Evolutionary conservation across 2,113 vertebrate genomes (phyloP).

Genomic region (Baryphthengus martii): DNA sequence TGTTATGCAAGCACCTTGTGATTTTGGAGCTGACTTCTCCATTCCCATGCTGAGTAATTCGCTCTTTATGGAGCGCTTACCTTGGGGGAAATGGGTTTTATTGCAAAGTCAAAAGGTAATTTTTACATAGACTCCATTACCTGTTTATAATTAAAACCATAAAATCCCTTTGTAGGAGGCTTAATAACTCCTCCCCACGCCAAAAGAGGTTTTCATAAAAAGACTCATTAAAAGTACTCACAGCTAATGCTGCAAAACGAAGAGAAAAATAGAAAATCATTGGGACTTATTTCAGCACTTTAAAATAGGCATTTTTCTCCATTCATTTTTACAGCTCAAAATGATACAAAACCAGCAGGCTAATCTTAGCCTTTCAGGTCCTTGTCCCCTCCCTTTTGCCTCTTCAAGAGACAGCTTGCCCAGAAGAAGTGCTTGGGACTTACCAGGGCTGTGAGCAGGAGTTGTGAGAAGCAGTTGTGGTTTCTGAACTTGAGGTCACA

Average conservation of each 20-base stretch:
- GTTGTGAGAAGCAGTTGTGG: not conserved
- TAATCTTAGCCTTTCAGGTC: not conserved
- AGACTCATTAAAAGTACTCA: conserved; percentile 57
- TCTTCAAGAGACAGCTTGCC: not conserved
- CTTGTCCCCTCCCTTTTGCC: not conserved
- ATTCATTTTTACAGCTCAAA: not conserved
- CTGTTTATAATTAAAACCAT: conserved; percentile 74
- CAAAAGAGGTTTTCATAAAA: conserved; percentile 56
- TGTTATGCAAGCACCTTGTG: not conserved
- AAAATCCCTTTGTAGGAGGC: conserved; percentile 52
- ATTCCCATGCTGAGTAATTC: not conserved
- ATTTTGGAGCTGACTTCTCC: not conserved
- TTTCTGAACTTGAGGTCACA: not conserved
- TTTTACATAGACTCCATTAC: conserved; percentile 59
- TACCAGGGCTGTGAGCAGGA: not conserved
- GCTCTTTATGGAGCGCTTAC: conserved; percentile 1
- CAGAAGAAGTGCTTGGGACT: not conserved
- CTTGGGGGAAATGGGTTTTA: conserved; percentile 42
- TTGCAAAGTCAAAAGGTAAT: conserved; percentile 57
- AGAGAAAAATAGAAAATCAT: conserved; percentile 38
- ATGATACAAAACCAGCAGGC: not conserved
- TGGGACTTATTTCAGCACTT: not conserved
- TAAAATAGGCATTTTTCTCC: not conserved
- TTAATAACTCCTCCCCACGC: conserved; percentile 53
- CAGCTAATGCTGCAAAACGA: conserved; percentile 51